phyloP scores from a whole-genome alignment of 2,113 vertebrate species.

The Dolichallabes microphthalmus region DNA sequence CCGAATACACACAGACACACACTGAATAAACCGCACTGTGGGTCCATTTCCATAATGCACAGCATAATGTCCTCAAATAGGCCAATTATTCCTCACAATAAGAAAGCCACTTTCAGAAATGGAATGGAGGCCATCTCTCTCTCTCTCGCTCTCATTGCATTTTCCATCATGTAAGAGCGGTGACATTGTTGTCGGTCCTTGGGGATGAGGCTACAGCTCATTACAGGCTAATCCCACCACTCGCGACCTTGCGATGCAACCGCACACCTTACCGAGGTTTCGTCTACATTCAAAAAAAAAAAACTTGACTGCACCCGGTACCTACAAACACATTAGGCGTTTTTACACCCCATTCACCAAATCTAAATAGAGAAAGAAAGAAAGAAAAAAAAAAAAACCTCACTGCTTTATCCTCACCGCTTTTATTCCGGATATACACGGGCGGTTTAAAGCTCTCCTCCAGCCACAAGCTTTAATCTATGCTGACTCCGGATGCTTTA shows the following conservation, averaged over 20 bases:
- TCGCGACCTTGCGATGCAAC: background rate
- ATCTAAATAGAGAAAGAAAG: background rate
- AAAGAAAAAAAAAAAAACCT: background rate
- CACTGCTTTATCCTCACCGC: background rate
- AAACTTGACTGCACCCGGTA: background rate
- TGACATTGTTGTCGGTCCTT: constrained; percentile 21
- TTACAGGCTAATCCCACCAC: constrained; percentile 21
- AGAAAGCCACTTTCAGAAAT: constrained; percentile 21
- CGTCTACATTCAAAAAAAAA: background rate
- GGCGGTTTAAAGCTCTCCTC: background rate
- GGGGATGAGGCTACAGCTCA: constrained; percentile 34
- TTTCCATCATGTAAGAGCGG: constrained; percentile 25
- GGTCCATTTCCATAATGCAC: constrained; percentile 32
- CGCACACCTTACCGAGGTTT: background rate
- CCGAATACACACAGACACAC: background rate
- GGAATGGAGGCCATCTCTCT: constrained; percentile 23
- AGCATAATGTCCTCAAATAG: constrained; percentile 44
- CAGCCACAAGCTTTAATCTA: background rate
- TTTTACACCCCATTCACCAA: background rate
- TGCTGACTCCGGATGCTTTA: background rate
- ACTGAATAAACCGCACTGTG: background rate
- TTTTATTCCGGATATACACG: background rate
- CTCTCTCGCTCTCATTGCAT: constrained; percentile 5
- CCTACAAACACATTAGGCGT: background rate
- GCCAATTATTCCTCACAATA: constrained; percentile 41